Conservation (phyloP, 2,113 vertebrate genomes). For the Craseonycteris thonglongyai region DNA sequence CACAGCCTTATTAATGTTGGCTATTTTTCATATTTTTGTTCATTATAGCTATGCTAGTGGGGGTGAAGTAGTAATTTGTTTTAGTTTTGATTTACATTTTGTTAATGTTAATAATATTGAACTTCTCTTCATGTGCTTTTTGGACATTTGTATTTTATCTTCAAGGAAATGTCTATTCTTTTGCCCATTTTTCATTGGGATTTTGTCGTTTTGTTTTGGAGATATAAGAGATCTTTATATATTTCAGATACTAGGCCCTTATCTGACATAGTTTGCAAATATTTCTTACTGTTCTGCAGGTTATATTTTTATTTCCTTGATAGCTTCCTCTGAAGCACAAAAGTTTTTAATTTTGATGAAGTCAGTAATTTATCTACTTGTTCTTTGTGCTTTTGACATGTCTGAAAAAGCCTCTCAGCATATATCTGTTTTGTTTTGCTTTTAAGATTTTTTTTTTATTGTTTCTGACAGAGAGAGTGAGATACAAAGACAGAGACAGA, state of each 20-base stretch:
- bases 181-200: neutral
- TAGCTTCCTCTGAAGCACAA: neutral
- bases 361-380: neutral
- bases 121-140: neutral
- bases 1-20: neutral
- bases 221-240: neutral
- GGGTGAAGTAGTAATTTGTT: neutral
- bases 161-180: neutral
- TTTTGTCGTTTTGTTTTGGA: neutral
- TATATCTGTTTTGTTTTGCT: too few species aligned
- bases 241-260: neutral
- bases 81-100: neutral
- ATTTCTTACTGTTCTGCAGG: neutral
- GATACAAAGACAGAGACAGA: too few species aligned
- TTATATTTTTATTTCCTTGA: neutral
- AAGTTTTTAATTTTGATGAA: constrained; percentile 23
- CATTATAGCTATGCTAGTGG: neutral
- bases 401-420: neutral
- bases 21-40: neutral
- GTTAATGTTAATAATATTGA: neutral
- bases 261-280: neutral
- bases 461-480: too few species aligned
- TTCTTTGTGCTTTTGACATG: neutral
- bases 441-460: too few species aligned
- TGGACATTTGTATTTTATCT: neutral